These are phyloP conservation scores for Pantherophis vulpinus DNA, from an alignment of 2,797 vertebrate species.

Conservation along the genomic window DNA sequence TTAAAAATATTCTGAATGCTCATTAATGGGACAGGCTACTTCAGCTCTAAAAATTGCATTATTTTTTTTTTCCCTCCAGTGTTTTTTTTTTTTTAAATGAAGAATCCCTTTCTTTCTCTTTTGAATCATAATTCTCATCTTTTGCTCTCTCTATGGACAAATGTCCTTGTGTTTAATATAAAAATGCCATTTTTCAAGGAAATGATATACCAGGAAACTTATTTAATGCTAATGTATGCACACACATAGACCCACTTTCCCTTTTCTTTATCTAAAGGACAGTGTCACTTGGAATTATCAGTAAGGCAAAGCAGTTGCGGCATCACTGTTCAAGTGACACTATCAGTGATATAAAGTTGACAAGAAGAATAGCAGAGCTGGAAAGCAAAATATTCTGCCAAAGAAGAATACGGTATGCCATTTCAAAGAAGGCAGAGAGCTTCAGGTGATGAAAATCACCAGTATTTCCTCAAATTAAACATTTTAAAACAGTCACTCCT, in stretches of 20 bases:
- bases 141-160: slow-evolving; percentile 41
- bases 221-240: slow-evolving; percentile 18
- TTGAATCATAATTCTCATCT: slow-evolving; percentile 20
- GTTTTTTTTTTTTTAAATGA: not conserved
- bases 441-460: slow-evolving; percentile 50
- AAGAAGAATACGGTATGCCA: slow-evolving; percentile 51
- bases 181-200: slow-evolving; percentile 43
- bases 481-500: slow-evolving; percentile 27
- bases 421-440: slow-evolving; percentile 49
- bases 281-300: slow-evolving; percentile 59
- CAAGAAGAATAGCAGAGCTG: slow-evolving; percentile 58
- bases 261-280: slow-evolving; percentile 42
- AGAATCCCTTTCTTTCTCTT: not conserved
- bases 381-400: slow-evolving; percentile 64
- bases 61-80: not conserved
- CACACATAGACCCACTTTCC: not conserved
- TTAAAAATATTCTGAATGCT: not conserved
- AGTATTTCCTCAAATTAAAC: slow-evolving; percentile 24
- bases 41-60: slow-evolving; percentile 1
- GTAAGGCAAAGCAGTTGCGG: slow-evolving; percentile 52
- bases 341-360: slow-evolving; percentile 58
- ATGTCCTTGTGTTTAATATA: slow-evolving; percentile 41
- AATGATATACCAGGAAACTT: slow-evolving; percentile 49
- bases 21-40: not conserved
- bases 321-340: slow-evolving; percentile 64